Percentiles rank a stretch among this genome's conserved stretches.
phyloP scores from a whole-genome alignment of 35 echinoderm and acorn worm species.

The Lytechinus variegatus region DNA sequence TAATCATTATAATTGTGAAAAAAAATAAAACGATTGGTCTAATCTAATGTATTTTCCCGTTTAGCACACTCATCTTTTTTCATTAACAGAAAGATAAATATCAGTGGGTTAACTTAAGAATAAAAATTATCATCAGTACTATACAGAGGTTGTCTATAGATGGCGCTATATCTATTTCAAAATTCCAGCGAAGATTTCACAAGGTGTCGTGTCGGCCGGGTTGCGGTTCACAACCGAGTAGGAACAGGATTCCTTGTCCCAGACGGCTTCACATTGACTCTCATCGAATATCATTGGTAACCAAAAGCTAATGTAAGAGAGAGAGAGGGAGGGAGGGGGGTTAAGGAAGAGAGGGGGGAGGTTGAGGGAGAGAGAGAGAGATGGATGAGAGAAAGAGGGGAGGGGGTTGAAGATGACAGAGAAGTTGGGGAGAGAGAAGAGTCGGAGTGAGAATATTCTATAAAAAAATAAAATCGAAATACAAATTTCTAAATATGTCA shows the following conservation, averaged over 20 bases:
- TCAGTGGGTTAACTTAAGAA: not conserved
- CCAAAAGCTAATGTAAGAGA: slow-evolving; percentile 32
- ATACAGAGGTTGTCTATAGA: slow-evolving; percentile 1
- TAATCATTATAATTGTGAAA: too few species aligned
- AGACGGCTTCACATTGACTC: not conserved
- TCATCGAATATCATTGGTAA: slow-evolving; percentile 28
- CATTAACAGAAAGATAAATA: too few species aligned
- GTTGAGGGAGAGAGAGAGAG: not conserved
- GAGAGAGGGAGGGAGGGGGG: not conserved
- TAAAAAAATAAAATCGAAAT: too few species aligned
- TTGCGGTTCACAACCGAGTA: not conserved
- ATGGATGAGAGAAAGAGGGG: not conserved
- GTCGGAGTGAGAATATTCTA: too few species aligned
- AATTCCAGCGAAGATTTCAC: slow-evolving; percentile 25
- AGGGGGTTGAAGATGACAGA: too few species aligned
- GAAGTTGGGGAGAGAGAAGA: not conserved
- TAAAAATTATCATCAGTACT: not conserved
- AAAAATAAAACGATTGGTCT: too few species aligned
- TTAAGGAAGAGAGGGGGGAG: not conserved
- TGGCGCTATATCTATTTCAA: slow-evolving; percentile 46
- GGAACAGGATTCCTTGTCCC: slow-evolving; percentile 13
- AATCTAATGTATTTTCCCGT: too few species aligned
- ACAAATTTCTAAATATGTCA: too few species aligned
- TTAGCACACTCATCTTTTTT: too few species aligned
- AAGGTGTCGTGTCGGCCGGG: not conserved